phyloP scores from a whole-genome alignment of 2,797 vertebrate genomes.

The Xenopus petersii region DNA sequence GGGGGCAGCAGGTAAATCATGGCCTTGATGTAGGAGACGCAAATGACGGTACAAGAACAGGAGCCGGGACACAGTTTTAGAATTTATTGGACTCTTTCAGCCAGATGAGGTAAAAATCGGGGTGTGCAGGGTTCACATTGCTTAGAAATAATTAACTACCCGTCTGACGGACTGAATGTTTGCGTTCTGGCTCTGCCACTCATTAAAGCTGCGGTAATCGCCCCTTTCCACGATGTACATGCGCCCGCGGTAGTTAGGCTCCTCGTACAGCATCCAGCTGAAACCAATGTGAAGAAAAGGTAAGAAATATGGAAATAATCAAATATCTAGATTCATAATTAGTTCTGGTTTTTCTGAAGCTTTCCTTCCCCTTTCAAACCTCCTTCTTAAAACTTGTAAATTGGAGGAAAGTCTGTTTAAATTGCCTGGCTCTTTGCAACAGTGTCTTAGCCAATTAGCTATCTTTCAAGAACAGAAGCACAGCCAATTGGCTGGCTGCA shows the following conservation, averaged over 20 bases:
- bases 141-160: constrained; percentile 86
- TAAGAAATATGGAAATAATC: background rate
- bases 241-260: constrained; percentile 86
- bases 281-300: constrained; percentile 11
- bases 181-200: constrained; percentile 82
- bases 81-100: constrained; percentile 58
- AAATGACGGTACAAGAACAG: background rate
- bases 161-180: constrained; percentile 85
- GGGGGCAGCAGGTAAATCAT: too few relatives aligned
- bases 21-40: background rate
- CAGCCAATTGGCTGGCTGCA: too few relatives aligned
- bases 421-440: too few relatives aligned
- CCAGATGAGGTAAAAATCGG: constrained; percentile 10
- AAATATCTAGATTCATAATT: too few relatives aligned
- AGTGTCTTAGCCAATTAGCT: too few relatives aligned
- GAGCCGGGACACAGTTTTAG: constrained; percentile 43
- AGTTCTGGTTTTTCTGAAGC: too few relatives aligned
- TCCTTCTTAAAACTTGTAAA: too few relatives aligned
- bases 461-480: too few relatives aligned
- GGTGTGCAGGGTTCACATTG: background rate
- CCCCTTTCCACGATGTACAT: constrained; percentile 90
- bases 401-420: too few relatives aligned
- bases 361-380: too few relatives aligned
- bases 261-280: constrained; percentile 92
- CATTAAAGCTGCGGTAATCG: constrained; percentile 75